Percentiles rank a stretch among this genome's conserved stretches.
These are phyloP conservation scores for Eustalomyia histrio DNA, from an alignment of 2,888 invertebrate genomes.

Conservation along the genomic window DNA sequence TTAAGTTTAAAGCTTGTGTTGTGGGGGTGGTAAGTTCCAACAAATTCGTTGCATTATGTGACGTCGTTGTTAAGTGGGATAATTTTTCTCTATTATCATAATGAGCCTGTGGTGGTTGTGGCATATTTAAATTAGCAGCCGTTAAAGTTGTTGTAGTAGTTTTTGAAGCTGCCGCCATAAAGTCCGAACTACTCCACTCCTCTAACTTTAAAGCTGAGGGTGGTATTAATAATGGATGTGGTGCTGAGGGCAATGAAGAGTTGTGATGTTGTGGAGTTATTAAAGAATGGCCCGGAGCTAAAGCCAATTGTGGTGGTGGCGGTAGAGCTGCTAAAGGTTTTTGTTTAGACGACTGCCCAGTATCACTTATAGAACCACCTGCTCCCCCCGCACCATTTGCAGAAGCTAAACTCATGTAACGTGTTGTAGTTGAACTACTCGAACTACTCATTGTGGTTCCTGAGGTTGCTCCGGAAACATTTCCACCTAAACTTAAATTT, in stretches of 20 bases:
- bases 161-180: slow-evolving; percentile 69
- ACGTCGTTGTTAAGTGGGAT: slow-evolving; percentile 34
- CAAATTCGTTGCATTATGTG: slow-evolving; percentile 64
- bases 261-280: slow-evolving; percentile 59
- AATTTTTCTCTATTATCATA: slow-evolving; percentile 50
- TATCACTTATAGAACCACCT: slow-evolving; percentile 54
- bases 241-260: slow-evolving; percentile 29
- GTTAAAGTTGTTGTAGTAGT: slow-evolving; percentile 60
- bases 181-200: slow-evolving; percentile 81
- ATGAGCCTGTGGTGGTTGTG: slow-evolving; percentile 64
- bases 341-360: slow-evolving; percentile 51
- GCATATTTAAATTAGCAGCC: slow-evolving; percentile 46
- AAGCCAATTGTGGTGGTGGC: slow-evolving; percentile 64
- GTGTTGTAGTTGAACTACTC: slow-evolving; percentile 67
- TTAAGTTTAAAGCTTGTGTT: slow-evolving; percentile 74
- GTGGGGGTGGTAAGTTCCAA: slow-evolving; percentile 67
- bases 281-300: slow-evolving; percentile 60
- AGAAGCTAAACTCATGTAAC: slow-evolving; percentile 72
- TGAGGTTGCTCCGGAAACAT: slow-evolving; percentile 54
- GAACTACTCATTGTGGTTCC: slow-evolving; percentile 70
- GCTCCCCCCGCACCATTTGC: slow-evolving; percentile 70
- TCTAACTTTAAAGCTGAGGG: slow-evolving; percentile 85
- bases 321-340: slow-evolving; percentile 50
- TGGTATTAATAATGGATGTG: slow-evolving; percentile 70
- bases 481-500: slow-evolving; percentile 71